phyloP scores from a whole-genome alignment of 2,113 vertebrate species.

The Varanus komodoensis region DNA sequence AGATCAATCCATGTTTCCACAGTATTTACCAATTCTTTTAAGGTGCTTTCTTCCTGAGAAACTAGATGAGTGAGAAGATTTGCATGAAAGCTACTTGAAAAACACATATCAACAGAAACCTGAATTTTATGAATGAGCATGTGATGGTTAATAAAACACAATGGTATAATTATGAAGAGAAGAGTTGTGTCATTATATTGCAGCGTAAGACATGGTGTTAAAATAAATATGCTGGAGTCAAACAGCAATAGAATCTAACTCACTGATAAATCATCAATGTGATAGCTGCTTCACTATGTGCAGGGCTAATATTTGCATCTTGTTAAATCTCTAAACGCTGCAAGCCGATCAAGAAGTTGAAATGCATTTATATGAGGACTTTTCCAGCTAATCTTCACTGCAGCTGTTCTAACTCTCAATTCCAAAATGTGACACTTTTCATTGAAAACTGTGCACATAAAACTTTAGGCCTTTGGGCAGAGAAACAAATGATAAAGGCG shows the following conservation, averaged over 20 bases:
- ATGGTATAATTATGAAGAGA: too few relatives aligned
- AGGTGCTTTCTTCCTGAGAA: neutral
- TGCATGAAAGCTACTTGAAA: neutral
- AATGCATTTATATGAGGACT: constrained; percentile 47
- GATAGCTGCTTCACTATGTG: neutral
- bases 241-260: neutral
- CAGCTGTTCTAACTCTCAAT: constrained; percentile 18
- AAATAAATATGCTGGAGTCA: neutral
- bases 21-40: neutral
- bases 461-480: neutral
- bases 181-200: neutral
- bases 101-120: neutral
- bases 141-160: neutral
- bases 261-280: neutral
- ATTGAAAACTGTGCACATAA: neutral
- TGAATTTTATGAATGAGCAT: neutral
- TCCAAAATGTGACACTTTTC: constrained; percentile 36
- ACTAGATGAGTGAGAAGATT: neutral
- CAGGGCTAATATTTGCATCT: neutral
- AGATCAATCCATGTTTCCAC: too few relatives aligned
- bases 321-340: constrained; percentile 32
- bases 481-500: neutral
- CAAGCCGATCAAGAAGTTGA: constrained; percentile 22
- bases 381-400: constrained; percentile 52
- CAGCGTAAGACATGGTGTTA: neutral